Conservation (phyloP, 2,113 vertebrate species). For the Peromyscus californicus region DNA sequence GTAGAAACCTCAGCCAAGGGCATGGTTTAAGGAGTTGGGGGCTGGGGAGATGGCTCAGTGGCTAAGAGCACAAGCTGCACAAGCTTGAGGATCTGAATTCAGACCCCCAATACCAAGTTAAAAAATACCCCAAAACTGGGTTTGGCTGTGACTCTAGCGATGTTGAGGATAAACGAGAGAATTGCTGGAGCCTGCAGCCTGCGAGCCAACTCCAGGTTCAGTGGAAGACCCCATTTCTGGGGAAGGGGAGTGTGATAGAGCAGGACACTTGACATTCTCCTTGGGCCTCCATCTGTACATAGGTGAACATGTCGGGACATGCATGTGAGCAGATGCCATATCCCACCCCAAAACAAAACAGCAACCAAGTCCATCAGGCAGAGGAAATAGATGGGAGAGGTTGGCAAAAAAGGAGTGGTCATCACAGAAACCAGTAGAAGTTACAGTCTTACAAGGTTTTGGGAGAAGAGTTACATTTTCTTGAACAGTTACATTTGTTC, state of each 20-base stretch:
- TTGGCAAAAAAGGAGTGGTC: background rate
- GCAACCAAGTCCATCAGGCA: background rate
- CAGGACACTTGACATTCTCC: background rate
- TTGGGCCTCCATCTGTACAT: background rate
- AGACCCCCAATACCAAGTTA: background rate
- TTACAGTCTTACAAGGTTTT: too few species aligned
- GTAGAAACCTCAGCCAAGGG: background rate
- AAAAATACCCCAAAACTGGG: background rate
- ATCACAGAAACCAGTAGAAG: background rate
- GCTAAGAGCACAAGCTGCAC: background rate
- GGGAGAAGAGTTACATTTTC: background rate
- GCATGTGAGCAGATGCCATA: background rate
- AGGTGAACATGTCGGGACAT: background rate
- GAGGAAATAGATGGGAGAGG: background rate
- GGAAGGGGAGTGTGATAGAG: background rate
- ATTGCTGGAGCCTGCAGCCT: background rate
- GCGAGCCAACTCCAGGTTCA: background rate
- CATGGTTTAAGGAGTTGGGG: background rate
- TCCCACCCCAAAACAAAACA: background rate
- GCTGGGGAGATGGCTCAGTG: background rate
- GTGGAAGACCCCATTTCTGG: background rate
- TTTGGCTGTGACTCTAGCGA: background rate
- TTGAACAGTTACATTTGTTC: background rate
- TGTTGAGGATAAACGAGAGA: background rate
- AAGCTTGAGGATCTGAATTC: background rate